phyloP scores from a whole-genome alignment of 2,888 invertebrate genomes.

The Scaptomyza tumidula region DNA sequence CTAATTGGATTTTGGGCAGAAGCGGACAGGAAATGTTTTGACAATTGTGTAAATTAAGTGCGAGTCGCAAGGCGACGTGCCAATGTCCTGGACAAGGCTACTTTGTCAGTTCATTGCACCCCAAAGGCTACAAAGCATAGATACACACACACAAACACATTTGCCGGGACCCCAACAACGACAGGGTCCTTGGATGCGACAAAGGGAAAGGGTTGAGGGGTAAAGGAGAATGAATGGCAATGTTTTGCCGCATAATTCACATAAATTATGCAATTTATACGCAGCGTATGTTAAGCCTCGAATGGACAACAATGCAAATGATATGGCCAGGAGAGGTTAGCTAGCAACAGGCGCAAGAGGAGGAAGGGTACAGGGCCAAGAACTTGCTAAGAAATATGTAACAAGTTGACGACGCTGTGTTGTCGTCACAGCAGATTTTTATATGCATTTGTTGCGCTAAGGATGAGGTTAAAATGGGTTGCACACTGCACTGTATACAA shows the following conservation, averaged over 20 bases:
- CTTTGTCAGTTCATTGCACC: conserved; percentile 76
- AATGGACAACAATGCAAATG: conserved; percentile 66
- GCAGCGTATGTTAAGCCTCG: conserved; percentile 71
- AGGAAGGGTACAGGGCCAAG: conserved; percentile 18
- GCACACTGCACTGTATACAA: conserved; percentile 45
- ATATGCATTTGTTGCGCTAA: conserved; percentile 37
- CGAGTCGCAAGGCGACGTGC: conserved; percentile 59
- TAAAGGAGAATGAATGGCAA: conserved; percentile 20
- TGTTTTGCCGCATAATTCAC: conserved; percentile 80
- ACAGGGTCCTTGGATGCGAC: conserved; percentile 27
- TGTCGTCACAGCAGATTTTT: conserved; percentile 47
- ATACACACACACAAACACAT: conserved; percentile 3
- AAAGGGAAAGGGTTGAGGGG: neutral
- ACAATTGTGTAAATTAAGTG: conserved; percentile 76
- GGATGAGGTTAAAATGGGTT: conserved; percentile 42
- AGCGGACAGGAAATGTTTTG: conserved; percentile 71
- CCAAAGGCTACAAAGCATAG: conserved; percentile 55
- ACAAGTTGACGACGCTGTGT: conserved; percentile 64
- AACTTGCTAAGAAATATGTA: conserved; percentile 60
- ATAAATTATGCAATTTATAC: conserved; percentile 82
- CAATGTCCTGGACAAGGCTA: conserved; percentile 77
- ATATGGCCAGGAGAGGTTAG: conserved; percentile 7
- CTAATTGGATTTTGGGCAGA: conserved; percentile 72
- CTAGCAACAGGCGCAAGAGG: neutral
- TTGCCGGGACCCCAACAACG: conserved; percentile 33